Evolutionary conservation across 2,113 vertebrate species (phyloP), one percentile per base, ranked within the genome.

Genomic region (Rhinoderma darwinii): DNA sequence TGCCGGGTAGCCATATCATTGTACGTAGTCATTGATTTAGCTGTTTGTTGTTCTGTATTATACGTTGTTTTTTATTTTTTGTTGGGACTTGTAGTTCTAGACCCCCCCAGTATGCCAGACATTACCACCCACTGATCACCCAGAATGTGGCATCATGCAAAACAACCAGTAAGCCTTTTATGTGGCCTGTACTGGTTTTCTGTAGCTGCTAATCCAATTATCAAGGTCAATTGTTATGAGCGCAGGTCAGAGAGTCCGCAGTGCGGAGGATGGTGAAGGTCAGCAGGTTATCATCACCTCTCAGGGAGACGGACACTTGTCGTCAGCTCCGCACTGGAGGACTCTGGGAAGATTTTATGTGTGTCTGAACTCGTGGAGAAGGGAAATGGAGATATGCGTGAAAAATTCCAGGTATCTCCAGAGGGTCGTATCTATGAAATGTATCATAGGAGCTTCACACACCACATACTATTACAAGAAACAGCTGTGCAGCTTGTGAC

Each of bases 241-340:
- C 22, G 41, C 8, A n/a, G 73, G 83, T 85, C 77, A 86, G 32
- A 44, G 18, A 54, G 54, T 20, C 47, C 14, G 59, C 41, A 81
- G 47, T 20, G 6, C 22, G 22, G 35, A 37, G 25, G 73, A 35
- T 27, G 37, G n/a, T 30, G 20, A 12, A 20, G 77, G 85, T 70
- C 77, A 73, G 11, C 12, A 39, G 85, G 85, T 81, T 86, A 86
- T 86, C 85, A 81, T 43, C 84, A 72, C 50, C 44, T 17, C 41
- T 70, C 61, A 73, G 47, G 59, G 14, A 10, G n/a, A 73, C 35
- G 76, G 50, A 59, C 35, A 73, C 77, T 81, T 73, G 66, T 18
- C 63, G 9, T 17, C 61, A 41, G 63, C 22, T 44, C 17, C 20
- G 59, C 41, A 51, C 51, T 43, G 39, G 61, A 70, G 54, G 72